Evolutionary conservation across 53 echinoderm and acorn worm species (phyloP).

Genomic region (Hippasteria phrygiana): DNA sequence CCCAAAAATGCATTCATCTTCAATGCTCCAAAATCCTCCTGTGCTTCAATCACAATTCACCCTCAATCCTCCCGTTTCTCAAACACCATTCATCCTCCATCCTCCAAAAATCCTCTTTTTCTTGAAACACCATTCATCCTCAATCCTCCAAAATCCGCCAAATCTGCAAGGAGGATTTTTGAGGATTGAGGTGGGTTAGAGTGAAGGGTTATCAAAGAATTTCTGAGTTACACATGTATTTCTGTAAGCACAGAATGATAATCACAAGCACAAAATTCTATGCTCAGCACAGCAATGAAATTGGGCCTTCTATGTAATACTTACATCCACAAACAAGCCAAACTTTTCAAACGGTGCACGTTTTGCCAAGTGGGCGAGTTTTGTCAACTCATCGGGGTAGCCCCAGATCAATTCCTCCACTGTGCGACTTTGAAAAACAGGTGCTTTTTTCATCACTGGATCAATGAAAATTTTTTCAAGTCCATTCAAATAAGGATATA

Average conservation of each 20-base stretch:
- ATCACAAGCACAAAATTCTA: neutral
- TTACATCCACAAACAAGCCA: constrained; percentile 83
- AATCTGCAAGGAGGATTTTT: too few species aligned
- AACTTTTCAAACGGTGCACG: constrained; percentile 72
- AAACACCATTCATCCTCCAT: too few species aligned
- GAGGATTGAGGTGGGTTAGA: too few species aligned
- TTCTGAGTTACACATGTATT: too few species aligned
- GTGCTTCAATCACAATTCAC: too few species aligned
- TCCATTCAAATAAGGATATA: neutral
- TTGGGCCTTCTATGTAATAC: constrained; percentile 12
- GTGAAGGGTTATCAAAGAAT: too few species aligned
- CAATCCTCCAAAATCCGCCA: too few species aligned
- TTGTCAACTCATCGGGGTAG: constrained; percentile 75
- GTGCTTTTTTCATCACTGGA: neutral
- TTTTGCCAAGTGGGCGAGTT: constrained; percentile 62
- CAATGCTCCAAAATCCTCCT: too few species aligned
- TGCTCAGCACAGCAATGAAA: neutral
- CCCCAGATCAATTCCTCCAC: constrained; percentile 82
- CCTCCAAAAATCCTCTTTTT: too few species aligned
- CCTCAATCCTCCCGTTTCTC: too few species aligned
- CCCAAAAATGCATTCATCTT: too few species aligned
- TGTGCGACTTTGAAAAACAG: constrained; percentile 15
- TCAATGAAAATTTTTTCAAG: neutral
- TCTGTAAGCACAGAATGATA: neutral
- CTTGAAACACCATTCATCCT: too few species aligned